phyloP scores from a whole-genome alignment of 2,113 vertebrate species.

The Eulemur rufifrons region DNA sequence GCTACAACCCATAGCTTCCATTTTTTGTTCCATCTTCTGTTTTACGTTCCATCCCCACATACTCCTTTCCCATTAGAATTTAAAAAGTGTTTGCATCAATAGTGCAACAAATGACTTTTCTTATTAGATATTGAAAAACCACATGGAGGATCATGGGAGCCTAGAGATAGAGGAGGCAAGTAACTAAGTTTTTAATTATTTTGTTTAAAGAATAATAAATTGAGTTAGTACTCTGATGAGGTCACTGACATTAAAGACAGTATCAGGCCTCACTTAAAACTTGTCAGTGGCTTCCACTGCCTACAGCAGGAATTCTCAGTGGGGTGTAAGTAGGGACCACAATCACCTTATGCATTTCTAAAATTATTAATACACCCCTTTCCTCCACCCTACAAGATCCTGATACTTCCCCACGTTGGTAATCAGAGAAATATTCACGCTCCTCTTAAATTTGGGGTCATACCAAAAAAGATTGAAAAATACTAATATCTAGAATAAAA shows the following conservation, averaged over 20 bases:
- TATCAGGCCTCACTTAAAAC: not conserved
- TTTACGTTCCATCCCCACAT: not conserved
- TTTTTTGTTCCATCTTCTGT: not conserved
- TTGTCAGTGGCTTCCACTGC: not conserved
- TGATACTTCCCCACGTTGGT: not conserved
- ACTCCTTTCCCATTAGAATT: not conserved
- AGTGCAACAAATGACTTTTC: not conserved
- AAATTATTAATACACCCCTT: not conserved
- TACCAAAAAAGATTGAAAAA: not conserved
- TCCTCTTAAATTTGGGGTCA: not conserved
- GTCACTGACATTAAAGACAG: not conserved
- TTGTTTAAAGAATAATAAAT: constrained; percentile 16
- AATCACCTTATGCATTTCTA: not conserved
- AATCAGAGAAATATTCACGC: not conserved
- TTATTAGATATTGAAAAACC: not conserved
- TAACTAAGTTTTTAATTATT: not conserved
- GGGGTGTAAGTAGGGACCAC: not conserved
- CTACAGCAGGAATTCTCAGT: not conserved
- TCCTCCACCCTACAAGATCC: not conserved
- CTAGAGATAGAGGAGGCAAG: not conserved
- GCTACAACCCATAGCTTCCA: not conserved
- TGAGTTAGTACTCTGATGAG: not conserved
- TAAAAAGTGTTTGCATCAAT: not conserved
- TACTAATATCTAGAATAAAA: constrained; percentile 16
- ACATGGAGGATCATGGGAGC: not conserved